Evolutionary conservation across 30 jellyfish, hydroid and myxozoan species (phyloP), one percentile per base, ranked within the genome.

Genomic region (Cassiopea xamachana): DNA sequence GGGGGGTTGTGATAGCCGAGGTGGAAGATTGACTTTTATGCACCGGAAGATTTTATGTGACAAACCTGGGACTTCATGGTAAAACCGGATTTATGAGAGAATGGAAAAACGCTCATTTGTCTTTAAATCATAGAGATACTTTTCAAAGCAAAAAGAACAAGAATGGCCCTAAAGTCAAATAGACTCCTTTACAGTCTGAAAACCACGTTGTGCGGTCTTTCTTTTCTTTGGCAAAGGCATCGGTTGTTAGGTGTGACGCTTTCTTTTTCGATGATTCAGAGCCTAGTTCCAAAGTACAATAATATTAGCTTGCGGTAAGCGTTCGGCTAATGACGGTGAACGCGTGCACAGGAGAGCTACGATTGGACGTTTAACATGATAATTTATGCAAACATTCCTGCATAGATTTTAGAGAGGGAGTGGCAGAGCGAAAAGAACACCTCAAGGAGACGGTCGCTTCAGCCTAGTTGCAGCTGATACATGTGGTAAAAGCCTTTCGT

Each of bases 391-490:
- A 71, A 27, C 50, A 71, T 78, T 78, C 73, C 73, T 78, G 87
- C 90, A 82, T 82, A 64, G 27, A 60, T 43, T 19, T 60, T 82
- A 3, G 73, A 51, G 90, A 82, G 90, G 90, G 90, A 82, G 90
- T 82, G 90, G 90, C 90, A 82, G 18, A 8, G 75, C 51, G 1
- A 55, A 71, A 4, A 27, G 80, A 2, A 2, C 50, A 4, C 3
- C 80, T 71, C 80, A 43, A 9, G 27, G 58, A 19, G 80, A 71
- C 19, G 55, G 80, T 55, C 7, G 64, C 64, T 55, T 10, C 12
- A 6, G 64, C 64, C 7, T 3, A 55, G 64, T 55, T 55, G 64
- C 64, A 3, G 64, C 64, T 55, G 64, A 10, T 55, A 55, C 64
- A 55, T 55, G 10, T 55, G 64, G 64, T 55, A 55, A 55, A 3